Conservation (phyloP, 1,140 invertebrate genomes). For the Penaeus chinensis region DNA sequence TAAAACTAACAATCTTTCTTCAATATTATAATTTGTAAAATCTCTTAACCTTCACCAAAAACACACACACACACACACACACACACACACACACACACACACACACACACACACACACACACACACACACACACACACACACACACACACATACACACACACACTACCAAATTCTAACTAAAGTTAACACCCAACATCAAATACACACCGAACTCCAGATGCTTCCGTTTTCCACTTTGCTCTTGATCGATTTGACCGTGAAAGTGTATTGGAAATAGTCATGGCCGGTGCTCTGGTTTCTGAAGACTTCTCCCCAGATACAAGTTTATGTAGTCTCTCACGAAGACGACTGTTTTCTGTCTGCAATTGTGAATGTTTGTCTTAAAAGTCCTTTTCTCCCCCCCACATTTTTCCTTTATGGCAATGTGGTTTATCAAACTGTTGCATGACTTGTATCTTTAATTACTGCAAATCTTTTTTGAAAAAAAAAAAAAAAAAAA, state of each 20-base stretch:
- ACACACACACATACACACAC: no score
- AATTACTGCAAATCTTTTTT: no score
- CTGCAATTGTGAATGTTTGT: background rate
- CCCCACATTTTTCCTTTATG: background rate
- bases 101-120: no score
- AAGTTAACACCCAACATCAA: background rate
- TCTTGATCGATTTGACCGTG: constrained; percentile 42
- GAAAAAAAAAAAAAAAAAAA: no score
- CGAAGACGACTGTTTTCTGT: constrained; percentile 36
- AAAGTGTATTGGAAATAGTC: constrained; percentile 29
- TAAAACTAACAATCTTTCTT: no score
- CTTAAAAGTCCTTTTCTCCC: background rate
- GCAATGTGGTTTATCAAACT: background rate
- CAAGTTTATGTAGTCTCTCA: constrained; percentile 38
- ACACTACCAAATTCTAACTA: background rate
- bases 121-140: no score
- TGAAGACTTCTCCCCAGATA: constrained; percentile 18
- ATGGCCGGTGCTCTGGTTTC: constrained; percentile 16
- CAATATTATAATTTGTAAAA: no score
- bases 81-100: no score
- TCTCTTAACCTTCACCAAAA: no score
- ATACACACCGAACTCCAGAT: constrained; percentile 33
- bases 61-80: no score
- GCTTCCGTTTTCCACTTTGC: constrained; percentile 56
- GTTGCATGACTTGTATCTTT: no score